Conservation (phyloP, 2,797 vertebrate species). For the Lacerta bilineata region DNA sequence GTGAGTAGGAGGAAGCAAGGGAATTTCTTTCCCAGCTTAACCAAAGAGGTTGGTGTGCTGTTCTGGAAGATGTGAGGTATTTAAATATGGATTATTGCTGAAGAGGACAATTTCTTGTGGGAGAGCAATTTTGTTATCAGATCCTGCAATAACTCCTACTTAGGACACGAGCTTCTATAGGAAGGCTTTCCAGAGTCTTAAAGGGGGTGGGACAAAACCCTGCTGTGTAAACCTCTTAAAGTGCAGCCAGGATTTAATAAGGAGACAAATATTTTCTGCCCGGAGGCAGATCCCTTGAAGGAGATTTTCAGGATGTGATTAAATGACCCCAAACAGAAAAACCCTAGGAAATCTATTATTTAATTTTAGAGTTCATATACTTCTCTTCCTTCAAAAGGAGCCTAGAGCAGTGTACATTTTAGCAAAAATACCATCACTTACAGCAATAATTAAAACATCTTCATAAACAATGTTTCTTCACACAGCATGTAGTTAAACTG, state of each 20-base stretch:
- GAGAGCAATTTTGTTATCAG: constrained; percentile 3
- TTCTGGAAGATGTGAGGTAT: neutral
- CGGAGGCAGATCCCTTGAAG: neutral
- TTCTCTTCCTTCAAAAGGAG: no score
- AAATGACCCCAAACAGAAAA: neutral
- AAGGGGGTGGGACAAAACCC: neutral
- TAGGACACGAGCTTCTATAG: neutral
- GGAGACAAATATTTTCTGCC: neutral
- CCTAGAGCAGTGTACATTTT: no score
- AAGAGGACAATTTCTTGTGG: neutral
- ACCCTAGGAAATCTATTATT: neutral
- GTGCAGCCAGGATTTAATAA: neutral
- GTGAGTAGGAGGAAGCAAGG: constrained; percentile 4
- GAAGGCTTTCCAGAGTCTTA: neutral
- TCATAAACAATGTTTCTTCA: no score
- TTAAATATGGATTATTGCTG: constrained; percentile 6
- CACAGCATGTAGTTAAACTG: no score
- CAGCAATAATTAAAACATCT: no score
- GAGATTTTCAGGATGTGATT: neutral
- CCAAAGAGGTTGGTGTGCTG: neutral
- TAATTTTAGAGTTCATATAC: no score
- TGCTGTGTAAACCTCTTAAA: neutral
- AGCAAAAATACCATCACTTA: no score
- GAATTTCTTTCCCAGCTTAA: constrained; percentile 2
- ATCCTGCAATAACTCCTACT: neutral